Evolutionary conservation across 2,797 vertebrate genomes (phyloP).

Genomic region (Xiphophorus birchmanni): DNA sequence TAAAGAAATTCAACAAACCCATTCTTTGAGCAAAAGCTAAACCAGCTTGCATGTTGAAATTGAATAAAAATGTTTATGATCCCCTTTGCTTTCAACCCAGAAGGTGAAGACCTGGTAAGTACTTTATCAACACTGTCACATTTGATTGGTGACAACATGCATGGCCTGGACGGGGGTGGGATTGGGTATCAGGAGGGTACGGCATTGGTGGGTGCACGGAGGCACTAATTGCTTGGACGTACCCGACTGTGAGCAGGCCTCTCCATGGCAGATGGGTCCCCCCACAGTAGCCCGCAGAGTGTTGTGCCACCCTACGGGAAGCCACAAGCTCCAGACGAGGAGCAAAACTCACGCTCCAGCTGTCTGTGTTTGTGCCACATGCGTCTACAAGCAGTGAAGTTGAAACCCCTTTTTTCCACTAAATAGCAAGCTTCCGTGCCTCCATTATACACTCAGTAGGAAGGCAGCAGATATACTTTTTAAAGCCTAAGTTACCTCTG

Average conservation of each 20-base stretch:
- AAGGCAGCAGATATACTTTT: neutral
- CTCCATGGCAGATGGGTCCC: slow-evolving; percentile 75
- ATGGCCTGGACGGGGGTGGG: slow-evolving; percentile 46
- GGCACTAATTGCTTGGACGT: slow-evolving; percentile 37
- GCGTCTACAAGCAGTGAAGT: slow-evolving; percentile 57
- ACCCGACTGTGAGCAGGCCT: slow-evolving; percentile 56
- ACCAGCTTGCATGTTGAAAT: slow-evolving; percentile 16
- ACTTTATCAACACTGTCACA: slow-evolving; percentile 50
- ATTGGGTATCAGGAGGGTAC: slow-evolving; percentile 46
- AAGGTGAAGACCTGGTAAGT: slow-evolving; percentile 39
- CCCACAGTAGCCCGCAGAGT: slow-evolving; percentile 65
- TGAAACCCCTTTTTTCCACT: slow-evolving; percentile 8
- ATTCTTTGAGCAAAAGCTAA: slow-evolving; percentile 8
- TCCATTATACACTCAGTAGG: neutral
- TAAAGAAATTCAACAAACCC: neutral
- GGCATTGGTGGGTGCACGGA: slow-evolving; percentile 34
- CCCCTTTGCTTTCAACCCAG: slow-evolving; percentile 28
- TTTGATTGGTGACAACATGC: slow-evolving; percentile 55
- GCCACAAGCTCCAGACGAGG: slow-evolving; percentile 74
- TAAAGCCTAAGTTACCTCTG: neutral
- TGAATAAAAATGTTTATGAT: slow-evolving; percentile 23
- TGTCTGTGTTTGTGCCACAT: slow-evolving; percentile 79
- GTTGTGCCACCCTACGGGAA: slow-evolving; percentile 77
- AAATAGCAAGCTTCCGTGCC: slow-evolving; percentile 5
- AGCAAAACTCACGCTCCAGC: slow-evolving; percentile 75